Percentiles rank a stretch among this genome's conserved stretches.
Conservation (phyloP, 1,140 invertebrate genomes). For the Drosophila kohkoa region DNA sequence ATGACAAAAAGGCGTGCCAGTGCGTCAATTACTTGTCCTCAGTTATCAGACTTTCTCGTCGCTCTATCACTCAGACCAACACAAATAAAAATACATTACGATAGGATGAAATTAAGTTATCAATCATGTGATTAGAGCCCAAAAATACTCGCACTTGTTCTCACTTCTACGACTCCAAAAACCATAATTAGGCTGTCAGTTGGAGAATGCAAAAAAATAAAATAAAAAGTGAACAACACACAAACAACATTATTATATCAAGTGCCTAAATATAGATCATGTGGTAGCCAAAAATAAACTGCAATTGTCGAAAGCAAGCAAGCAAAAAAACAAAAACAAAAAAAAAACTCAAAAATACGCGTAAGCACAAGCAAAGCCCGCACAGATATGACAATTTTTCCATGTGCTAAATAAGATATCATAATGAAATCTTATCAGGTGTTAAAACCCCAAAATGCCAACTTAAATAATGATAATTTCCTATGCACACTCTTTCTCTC, state of each 20-base stretch:
- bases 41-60: background rate
- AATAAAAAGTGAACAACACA: too few species aligned
- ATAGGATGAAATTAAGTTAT: constrained; percentile 7
- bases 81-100: constrained; percentile 1
- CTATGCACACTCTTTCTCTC: constrained; percentile 27
- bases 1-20: background rate
- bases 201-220: background rate
- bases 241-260: constrained; percentile 8
- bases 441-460: constrained; percentile 69
- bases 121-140: constrained; percentile 14
- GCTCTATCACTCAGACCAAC: background rate
- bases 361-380: background rate
- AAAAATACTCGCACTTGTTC: background rate
- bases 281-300: constrained; percentile 38
- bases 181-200: constrained; percentile 17
- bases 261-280: constrained; percentile 21
- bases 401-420: constrained; percentile 72
- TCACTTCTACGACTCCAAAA: background rate
- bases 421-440: constrained; percentile 78
- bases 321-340: background rate
- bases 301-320: constrained; percentile 17
- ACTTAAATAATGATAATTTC: constrained; percentile 42
- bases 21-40: constrained; percentile 5
- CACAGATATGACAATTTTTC: constrained; percentile 69
- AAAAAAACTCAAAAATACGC: constrained; percentile 16